Evolutionary conservation across 2,113 vertebrate species (phyloP), one percentile per base, ranked within the genome.

Genomic region (Alectura lathami): DNA sequence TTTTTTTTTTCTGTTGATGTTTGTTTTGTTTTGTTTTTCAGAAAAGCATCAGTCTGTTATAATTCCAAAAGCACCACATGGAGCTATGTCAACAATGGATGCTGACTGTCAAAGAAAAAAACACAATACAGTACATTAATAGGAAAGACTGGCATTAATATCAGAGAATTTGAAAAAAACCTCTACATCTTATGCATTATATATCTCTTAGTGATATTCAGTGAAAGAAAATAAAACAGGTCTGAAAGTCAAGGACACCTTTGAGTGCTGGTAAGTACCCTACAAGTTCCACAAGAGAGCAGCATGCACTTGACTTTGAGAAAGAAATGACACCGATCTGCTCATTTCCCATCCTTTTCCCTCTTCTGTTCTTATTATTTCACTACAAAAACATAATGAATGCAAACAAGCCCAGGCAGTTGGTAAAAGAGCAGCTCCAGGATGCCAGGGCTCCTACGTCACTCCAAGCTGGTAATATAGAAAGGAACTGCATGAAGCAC

Each of bases 241-340:
- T 30, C 38, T 67, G 34, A 67, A 93, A 83, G 47, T 5, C 47
- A 68, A 77, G 36, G n/a, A 48, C 26, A 51, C 16, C 13, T 54
- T 91, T 69, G 40, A 68, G 6, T 17, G 32, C 36, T 22, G 62
- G 64, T 48, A 34, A 69, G 17, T 81, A 21, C 54, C 20, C 0
- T 0, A 13, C 8, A 77, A 8, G 5, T 13, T 93, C 97, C 98
- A 98, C 95, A 92, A 96, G 98, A 97, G 97, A 70, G 96, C 92
- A 98, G 97, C 40, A 97, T 85, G 91, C 26, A 74, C 94, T 77
- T 69, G 90, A 15, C 74, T 97, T 97, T 97, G 59, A 93, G 69
- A 72, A 78, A 63, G 40, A 38, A 86, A 78, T n/a, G 0, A 20
- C 64, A 11, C 0, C 9, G 40, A 48, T 10, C 17, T 38, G 42